Base-by-base conservation (phyloP, 2,888 invertebrate species). In the Macropis europaea region DNA sequence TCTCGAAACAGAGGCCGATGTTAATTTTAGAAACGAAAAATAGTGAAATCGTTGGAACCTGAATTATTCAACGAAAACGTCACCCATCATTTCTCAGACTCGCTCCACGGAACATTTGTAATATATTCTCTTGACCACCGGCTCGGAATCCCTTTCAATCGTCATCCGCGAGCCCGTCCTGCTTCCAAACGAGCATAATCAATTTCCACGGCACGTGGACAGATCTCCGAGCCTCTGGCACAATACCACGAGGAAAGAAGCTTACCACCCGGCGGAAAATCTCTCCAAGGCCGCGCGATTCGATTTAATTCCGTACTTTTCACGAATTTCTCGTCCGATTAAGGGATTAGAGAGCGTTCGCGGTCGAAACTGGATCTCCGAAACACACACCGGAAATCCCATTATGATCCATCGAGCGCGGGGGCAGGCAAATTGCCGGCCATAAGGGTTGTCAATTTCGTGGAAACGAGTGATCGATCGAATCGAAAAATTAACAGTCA, bases 401-500 rank as follows among this genome's bases (percentile, higher is more conserved):
- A 56, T 56, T 47, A 36, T 47, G 34, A 47, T 13, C 34, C 5
- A 34, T 24, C 45, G 22, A 22, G 43, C 45, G 7, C 15, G 26
- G 34, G 47, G 34, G 28, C 17, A 36, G 28, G 54, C 22, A 40
- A 13, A 43, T 54, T 59, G 28, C 24, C 26, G 40, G 2, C 11
- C 28, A n/a, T 19, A 24, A 45, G n/a, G n/a, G 47, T 57, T 47
- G 67, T 66, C 47, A 42, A 47, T 30, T 30, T 30, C 11, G 30
- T 30, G 30, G 30, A 2, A 11, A 30, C 30, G 11, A 30, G 11
- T 30, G 30, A 30, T 30, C 30, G 30, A 30, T 30, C 45, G 24
- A 22, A 47, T 64, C 56, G 56, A 74, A 77, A 76, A 79, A 69
- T 68, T 53, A 81, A 81, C 76, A 73, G 69, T 73, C 71, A 71